Evolutionary conservation across 2,113 vertebrate genomes (phyloP).

Genomic region (Eurystomus gularis): DNA sequence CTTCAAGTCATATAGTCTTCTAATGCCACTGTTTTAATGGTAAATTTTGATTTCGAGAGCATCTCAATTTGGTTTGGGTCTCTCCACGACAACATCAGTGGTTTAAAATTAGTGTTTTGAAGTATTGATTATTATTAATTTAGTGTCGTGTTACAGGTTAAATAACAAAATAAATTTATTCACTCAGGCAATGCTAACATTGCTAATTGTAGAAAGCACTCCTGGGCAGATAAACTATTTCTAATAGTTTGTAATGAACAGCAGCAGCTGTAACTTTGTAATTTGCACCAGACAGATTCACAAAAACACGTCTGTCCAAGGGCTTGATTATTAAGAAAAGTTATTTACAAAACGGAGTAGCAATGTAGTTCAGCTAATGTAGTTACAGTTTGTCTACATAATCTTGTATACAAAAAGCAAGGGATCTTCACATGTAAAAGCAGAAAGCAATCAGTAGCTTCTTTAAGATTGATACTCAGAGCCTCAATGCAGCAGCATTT

Average conservation of each 20-base stretch:
- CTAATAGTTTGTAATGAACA: neutral
- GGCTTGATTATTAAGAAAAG: neutral
- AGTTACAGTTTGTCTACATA: neutral
- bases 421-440: neutral
- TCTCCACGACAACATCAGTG: neutral
- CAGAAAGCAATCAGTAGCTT: neutral
- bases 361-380: neutral
- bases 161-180: neutral
- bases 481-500: neutral
- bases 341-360: neutral
- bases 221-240: neutral
- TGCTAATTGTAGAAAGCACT: neutral
- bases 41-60: neutral
- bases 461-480: neutral
- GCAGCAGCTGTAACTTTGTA: neutral
- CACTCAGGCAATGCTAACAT: neutral
- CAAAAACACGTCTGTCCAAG: neutral
- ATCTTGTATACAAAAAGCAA: neutral
- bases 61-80: neutral
- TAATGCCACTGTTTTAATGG: neutral
- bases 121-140: neutral
- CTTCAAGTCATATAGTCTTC: neutral
- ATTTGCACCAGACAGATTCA: neutral
- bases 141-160: neutral
- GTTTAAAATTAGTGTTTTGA: neutral